Conservation (phyloP, 1,140 invertebrate genomes). For the Pygmarrhopalites habei region DNA sequence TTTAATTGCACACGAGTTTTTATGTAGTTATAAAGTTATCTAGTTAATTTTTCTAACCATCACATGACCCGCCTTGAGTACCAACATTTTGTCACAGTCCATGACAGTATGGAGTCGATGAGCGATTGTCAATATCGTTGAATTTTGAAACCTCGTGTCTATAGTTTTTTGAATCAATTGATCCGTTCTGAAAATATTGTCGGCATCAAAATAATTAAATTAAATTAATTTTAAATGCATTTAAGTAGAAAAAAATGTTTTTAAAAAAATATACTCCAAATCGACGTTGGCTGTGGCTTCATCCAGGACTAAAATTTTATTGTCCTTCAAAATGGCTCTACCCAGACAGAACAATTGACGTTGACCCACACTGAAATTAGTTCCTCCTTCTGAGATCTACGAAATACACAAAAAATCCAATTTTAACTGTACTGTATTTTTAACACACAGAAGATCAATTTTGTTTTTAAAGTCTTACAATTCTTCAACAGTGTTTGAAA, state of each 20-base stretch:
- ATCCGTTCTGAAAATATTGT: conserved; percentile 49
- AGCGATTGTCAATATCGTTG: conserved; percentile 29
- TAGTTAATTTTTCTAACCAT: conserved; percentile 30
- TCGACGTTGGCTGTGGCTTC: conserved; percentile 49
- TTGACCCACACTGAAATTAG: conserved; percentile 48
- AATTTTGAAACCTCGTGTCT: conserved; percentile 21
- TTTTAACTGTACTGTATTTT: conserved; percentile 41
- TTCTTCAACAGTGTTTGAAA: not conserved
- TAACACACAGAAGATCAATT: conserved; percentile 42
- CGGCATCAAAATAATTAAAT: not conserved
- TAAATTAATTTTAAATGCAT: not conserved
- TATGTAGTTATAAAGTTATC: not conserved
- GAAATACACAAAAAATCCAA: too few relatives aligned
- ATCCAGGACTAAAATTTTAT: conserved; percentile 46
- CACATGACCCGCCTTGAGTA: conserved; percentile 19
- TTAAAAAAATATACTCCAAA: too few relatives aligned
- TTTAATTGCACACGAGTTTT: not conserved
- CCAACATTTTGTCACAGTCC: too few relatives aligned
- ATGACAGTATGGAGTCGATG: too few relatives aligned
- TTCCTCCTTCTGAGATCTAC: conserved; percentile 45
- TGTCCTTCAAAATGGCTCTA: conserved; percentile 46
- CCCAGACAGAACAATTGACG: conserved; percentile 49
- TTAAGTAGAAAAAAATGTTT: not conserved
- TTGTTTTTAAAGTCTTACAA: conserved; percentile 9
- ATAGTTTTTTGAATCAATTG: conserved; percentile 46